Conservation (phyloP, 2,113 vertebrate genomes). For the Ictalurus punctatus region DNA sequence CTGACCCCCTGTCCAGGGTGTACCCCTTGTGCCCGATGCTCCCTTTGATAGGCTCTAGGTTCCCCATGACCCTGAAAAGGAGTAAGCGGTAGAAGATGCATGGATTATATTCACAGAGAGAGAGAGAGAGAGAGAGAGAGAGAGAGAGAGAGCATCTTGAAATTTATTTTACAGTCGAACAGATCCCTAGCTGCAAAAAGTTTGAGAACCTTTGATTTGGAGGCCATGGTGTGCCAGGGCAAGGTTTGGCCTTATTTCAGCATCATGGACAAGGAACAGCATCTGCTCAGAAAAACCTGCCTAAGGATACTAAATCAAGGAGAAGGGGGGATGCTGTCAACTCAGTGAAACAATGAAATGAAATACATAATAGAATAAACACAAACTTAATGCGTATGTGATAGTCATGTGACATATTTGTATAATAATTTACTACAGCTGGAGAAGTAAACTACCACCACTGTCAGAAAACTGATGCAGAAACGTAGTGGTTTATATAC, state of each 20-base stretch:
- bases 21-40: too few relatives aligned
- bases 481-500: neutral
- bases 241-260: slow-evolving; percentile 54
- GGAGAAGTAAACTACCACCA: too few relatives aligned
- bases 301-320: neutral
- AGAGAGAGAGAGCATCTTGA: neutral
- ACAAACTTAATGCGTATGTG: neutral
- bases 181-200: neutral
- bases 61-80: too few relatives aligned
- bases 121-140: neutral
- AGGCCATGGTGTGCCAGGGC: neutral
- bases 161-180: neutral
- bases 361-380: neutral
- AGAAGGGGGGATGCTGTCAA: slow-evolving; percentile 34
- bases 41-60: too few relatives aligned
- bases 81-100: too few relatives aligned
- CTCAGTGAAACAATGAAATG: slow-evolving; percentile 48
- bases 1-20: too few relatives aligned
- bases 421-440: neutral
- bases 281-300: slow-evolving; percentile 11
- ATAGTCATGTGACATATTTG: neutral
- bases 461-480: neutral
- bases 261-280: slow-evolving; percentile 62
- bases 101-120: neutral
- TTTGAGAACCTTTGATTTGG: neutral